These are phyloP conservation scores for Frankliniella intonsa DNA, from an alignment of 2,888 invertebrate genomes.

Conservation along the genomic window DNA sequence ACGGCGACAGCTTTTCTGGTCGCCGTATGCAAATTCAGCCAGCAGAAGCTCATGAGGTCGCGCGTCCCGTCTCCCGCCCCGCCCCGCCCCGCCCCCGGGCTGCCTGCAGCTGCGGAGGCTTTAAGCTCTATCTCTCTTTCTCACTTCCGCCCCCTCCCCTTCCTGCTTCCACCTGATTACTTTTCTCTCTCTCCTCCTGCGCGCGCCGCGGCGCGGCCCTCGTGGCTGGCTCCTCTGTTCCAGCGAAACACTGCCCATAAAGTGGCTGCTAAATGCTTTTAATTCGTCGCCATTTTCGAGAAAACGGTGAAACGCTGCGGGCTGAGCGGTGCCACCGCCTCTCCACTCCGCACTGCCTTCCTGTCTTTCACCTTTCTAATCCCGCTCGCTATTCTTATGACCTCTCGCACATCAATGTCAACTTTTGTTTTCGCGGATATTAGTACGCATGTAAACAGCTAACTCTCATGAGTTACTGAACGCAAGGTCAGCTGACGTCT, in stretches of 20 bases:
- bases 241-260: background rate
- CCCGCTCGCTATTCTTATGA: background rate
- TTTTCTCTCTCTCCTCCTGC: background rate
- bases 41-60: background rate
- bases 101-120: no score
- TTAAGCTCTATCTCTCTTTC: background rate
- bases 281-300: background rate
- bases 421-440: no score
- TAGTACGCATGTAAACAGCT: no score
- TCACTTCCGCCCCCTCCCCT: background rate
- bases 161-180: background rate
- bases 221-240: background rate
- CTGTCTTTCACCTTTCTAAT: background rate
- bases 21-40: background rate
- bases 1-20: conserved; percentile 12
- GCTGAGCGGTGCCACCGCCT: background rate
- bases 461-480: no score
- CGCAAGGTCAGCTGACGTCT: no score
- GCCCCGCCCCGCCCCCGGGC: background rate
- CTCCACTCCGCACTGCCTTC: background rate
- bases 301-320: background rate
- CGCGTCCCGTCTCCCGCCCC: background rate
- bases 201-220: background rate
- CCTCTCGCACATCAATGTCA: no score
- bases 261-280: background rate